These are phyloP conservation scores for Andricus grossulariae DNA, from an alignment of 1,140 invertebrate genomes.

Conservation along the genomic window DNA sequence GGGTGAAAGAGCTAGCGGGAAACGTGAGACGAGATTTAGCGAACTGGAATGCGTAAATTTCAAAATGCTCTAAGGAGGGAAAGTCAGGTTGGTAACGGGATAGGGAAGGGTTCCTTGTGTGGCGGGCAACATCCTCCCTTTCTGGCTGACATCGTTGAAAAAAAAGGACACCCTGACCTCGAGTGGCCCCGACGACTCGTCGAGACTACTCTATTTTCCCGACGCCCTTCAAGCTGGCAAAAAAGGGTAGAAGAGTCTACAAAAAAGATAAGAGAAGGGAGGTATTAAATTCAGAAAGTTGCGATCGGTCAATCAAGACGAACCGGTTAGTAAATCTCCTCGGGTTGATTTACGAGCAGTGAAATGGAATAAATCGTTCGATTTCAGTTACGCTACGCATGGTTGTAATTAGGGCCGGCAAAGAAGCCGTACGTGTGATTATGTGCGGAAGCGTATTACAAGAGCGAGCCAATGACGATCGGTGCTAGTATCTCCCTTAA, in stretches of 20 bases:
- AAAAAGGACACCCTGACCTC: background rate
- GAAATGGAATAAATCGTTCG: slow-evolving; percentile 18
- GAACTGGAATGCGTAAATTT: background rate
- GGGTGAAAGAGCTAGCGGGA: no score
- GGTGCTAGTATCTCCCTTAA: slow-evolving; percentile 21
- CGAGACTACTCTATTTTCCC: slow-evolving; percentile 1
- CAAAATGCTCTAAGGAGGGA: background rate
- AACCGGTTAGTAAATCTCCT: slow-evolving; percentile 25
- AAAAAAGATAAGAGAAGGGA: no score
- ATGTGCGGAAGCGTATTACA: background rate
- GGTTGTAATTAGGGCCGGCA: slow-evolving; percentile 3
- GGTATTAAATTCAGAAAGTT: no score
- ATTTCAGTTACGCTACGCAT: slow-evolving; percentile 7
- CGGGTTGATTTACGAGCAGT: background rate
- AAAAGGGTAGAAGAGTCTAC: background rate
- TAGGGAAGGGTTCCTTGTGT: background rate
- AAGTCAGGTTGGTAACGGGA: background rate
- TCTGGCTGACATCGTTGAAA: background rate
- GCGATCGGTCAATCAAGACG: background rate
- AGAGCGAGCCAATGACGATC: slow-evolving; percentile 7
- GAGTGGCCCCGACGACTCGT: background rate
- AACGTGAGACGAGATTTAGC: no score
- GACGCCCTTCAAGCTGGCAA: background rate
- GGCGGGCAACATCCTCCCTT: no score
- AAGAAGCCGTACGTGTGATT: background rate